These are phyloP conservation scores for Ceratoteleas bidentatus DNA, from an alignment of 1,140 invertebrate species.

Conservation along the genomic window DNA sequence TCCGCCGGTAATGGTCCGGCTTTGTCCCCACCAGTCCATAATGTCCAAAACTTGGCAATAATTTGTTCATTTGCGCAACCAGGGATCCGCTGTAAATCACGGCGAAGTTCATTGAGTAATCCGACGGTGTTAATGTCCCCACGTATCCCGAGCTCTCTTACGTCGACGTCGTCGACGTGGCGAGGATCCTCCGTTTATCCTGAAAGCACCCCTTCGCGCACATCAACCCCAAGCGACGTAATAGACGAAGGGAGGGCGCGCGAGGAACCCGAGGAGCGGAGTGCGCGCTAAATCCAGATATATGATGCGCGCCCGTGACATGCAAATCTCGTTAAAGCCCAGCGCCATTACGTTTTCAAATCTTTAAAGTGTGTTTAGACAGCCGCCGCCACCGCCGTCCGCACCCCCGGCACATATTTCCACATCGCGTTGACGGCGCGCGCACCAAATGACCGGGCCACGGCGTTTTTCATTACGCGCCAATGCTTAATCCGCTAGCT, in stretches of 20 bases:
- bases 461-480: constrained; percentile 47
- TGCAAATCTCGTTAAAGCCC: constrained; percentile 82
- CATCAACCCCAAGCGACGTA: constrained; percentile 73
- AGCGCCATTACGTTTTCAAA: constrained; percentile 81
- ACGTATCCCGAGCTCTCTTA: constrained; percentile 70
- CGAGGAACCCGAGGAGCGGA: constrained; percentile 63
- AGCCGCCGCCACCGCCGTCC: constrained; percentile 74
- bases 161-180: constrained; percentile 67
- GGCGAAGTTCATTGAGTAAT: constrained; percentile 80
- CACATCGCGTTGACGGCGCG: constrained; percentile 38
- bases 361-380: constrained; percentile 83
- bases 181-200: constrained; percentile 77
- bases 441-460: constrained; percentile 50
- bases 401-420: constrained; percentile 60
- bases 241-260: constrained; percentile 67
- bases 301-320: constrained; percentile 81
- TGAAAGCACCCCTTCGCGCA: constrained; percentile 73
- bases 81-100: constrained; percentile 72
- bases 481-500: constrained; percentile 28
- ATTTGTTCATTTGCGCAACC: constrained; percentile 57
- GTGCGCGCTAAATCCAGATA: constrained; percentile 81
- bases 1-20: too few relatives aligned
- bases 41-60: constrained; percentile 9
- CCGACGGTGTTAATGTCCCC: constrained; percentile 77
- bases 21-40: constrained; percentile 10